Conservation (phyloP, 2,888 invertebrate genomes). For the Andrena chrysosceles region DNA sequence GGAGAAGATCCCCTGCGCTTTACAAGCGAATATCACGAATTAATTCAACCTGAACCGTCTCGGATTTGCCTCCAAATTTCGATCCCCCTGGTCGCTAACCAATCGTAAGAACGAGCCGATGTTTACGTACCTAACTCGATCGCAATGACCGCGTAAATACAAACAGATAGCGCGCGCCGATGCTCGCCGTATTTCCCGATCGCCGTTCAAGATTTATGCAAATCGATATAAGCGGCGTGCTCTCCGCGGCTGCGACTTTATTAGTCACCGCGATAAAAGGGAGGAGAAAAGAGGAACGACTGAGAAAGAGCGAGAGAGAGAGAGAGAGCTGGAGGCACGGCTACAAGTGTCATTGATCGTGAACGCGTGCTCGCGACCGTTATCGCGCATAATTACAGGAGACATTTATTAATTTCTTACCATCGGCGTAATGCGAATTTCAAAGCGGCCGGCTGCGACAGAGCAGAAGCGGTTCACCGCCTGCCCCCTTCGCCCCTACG, state of each 20-base stretch:
- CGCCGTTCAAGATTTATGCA: constrained; percentile 43
- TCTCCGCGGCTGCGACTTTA: constrained; percentile 16
- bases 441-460: constrained; percentile 6
- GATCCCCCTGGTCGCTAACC: constrained; percentile 25
- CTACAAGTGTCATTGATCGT: constrained; percentile 49
- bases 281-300: neutral
- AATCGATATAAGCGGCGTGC: constrained; percentile 11
- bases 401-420: constrained; percentile 55
- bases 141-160: neutral
- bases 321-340: neutral
- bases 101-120: neutral
- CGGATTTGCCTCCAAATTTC: constrained; percentile 36
- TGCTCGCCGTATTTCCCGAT: neutral
- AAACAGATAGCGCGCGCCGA: constrained; percentile 13
- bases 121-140: constrained; percentile 39
- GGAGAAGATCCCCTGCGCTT: constrained; percentile 22
- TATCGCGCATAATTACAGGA: constrained; percentile 41
- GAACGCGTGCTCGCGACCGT: constrained; percentile 1
- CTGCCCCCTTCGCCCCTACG: neutral
- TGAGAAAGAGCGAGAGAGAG: neutral
- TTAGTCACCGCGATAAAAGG: constrained; percentile 25
- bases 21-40: constrained; percentile 38
- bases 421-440: constrained; percentile 40
- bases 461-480: neutral
- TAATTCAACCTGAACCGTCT: constrained; percentile 45